Evolutionary conservation across 1,140 invertebrate genomes (phyloP).

Genomic region (Zophobas atratus): DNA sequence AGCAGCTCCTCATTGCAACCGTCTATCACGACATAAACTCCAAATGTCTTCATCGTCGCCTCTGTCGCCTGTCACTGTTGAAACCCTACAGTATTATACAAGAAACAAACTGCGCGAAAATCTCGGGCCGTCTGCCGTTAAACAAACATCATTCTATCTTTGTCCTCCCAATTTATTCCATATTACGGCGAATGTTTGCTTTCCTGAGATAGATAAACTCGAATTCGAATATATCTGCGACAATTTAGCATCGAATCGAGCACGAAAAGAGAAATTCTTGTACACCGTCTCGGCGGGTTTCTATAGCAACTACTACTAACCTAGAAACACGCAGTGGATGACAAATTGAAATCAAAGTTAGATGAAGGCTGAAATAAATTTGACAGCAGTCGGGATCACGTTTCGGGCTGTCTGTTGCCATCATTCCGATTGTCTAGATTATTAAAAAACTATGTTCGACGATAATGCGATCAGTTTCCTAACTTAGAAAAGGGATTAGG

Average conservation of each 20-base stretch:
- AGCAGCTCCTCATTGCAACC: too few species aligned
- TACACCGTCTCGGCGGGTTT: not conserved
- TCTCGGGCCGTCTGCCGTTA: too few species aligned
- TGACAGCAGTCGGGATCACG: not conserved
- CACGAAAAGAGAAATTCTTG: conserved; percentile 33
- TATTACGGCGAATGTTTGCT: not conserved
- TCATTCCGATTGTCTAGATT: conserved; percentile 2
- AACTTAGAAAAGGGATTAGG: conserved; percentile 18
- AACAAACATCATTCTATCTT: too few species aligned
- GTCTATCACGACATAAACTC: too few species aligned
- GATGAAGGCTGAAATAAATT: conserved; percentile 7
- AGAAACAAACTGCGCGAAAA: too few species aligned
- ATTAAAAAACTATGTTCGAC: conserved; percentile 19
- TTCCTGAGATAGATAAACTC: not conserved
- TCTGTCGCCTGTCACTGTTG: too few species aligned
- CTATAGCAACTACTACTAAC: conserved; percentile 38
- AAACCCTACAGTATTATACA: too few species aligned
- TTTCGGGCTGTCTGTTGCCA: not conserved
- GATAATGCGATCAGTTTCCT: conserved; percentile 30
- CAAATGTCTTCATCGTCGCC: too few species aligned
- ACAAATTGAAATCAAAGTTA: conserved; percentile 45
- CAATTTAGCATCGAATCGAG: conserved; percentile 19
- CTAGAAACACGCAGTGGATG: conserved; percentile 33
- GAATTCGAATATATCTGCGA: not conserved
- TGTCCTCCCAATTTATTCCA: too few species aligned